Evolutionary conservation across 2,888 invertebrate species (phyloP).

Genomic region (Leucophenga maculata): DNA sequence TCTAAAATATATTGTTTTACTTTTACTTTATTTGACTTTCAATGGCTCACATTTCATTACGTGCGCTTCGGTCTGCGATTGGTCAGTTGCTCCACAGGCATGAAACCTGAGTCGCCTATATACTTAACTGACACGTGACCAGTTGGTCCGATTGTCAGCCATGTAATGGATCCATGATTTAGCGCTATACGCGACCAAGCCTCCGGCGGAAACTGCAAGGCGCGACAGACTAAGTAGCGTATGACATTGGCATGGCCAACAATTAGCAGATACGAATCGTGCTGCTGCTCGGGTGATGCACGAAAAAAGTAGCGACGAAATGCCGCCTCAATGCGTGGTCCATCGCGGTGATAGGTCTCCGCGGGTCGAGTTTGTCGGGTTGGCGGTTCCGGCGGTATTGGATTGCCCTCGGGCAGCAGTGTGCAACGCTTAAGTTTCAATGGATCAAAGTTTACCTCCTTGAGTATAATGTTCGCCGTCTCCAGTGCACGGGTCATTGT

Average conservation of each 20-base stretch:
- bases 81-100: constrained; percentile 83
- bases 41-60: no score
- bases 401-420: constrained; percentile 92
- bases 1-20: no score
- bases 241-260: constrained; percentile 99
- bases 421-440: constrained; percentile 79
- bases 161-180: constrained; percentile 94
- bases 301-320: constrained; percentile 94
- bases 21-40: no score
- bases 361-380: constrained; percentile 86
- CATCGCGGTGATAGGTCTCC: constrained; percentile 92
- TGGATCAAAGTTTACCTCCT: constrained; percentile 77
- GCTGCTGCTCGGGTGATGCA: constrained; percentile 84
- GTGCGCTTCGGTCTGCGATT: constrained; percentile 70
- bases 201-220: constrained; percentile 96
- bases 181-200: constrained; percentile 95
- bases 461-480: constrained; percentile 87
- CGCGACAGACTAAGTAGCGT: constrained; percentile 92
- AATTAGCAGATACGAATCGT: constrained; percentile 89
- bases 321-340: constrained; percentile 95
- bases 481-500: constrained; percentile 95
- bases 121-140: constrained; percentile 87
- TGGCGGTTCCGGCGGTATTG: constrained; percentile 93
- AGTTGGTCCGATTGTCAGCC: constrained; percentile 87
- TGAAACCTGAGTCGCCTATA: constrained; percentile 92